phyloP scores from a whole-genome alignment of 2,888 invertebrate genomes.

The Nomada fucata region DNA sequence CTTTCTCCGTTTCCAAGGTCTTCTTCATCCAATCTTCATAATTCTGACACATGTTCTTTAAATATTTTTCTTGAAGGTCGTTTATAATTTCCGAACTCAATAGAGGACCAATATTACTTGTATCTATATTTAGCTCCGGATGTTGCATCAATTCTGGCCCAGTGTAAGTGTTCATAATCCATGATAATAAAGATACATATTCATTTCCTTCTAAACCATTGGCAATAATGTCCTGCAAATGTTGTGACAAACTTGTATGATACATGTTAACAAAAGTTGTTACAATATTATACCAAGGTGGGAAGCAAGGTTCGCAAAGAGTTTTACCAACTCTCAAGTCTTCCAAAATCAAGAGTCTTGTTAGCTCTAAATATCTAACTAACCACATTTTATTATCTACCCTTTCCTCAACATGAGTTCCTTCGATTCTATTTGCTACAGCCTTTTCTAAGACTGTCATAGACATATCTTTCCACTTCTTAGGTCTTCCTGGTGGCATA shows the following conservation, averaged over 20 bases:
- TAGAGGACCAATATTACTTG: conserved; percentile 90
- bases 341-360: conserved; percentile 94
- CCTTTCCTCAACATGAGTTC: conserved; percentile 96
- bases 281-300: conserved; percentile 96
- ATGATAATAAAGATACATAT: conserved; percentile 96
- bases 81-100: conserved; percentile 90
- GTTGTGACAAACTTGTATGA: conserved; percentile 93
- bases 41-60: conserved; percentile 94
- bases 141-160: conserved; percentile 95
- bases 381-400: conserved; percentile 97
- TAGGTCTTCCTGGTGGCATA: conserved; percentile 97
- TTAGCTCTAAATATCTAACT: conserved; percentile 95
- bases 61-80: conserved; percentile 92
- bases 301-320: conserved; percentile 96
- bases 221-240: conserved; percentile 94
- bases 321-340: conserved; percentile 96
- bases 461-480: conserved; percentile 94
- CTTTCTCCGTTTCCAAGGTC: conserved; percentile 94
- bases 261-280: conserved; percentile 97
- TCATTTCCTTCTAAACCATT: conserved; percentile 97
- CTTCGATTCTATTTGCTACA: conserved; percentile 94
- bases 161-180: conserved; percentile 96
- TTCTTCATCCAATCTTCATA: conserved; percentile 98
- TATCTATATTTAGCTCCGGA: conserved; percentile 92
- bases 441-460: conserved; percentile 92